phyloP scores from a whole-genome alignment of 2,113 vertebrate genomes.

The Naja naja region DNA sequence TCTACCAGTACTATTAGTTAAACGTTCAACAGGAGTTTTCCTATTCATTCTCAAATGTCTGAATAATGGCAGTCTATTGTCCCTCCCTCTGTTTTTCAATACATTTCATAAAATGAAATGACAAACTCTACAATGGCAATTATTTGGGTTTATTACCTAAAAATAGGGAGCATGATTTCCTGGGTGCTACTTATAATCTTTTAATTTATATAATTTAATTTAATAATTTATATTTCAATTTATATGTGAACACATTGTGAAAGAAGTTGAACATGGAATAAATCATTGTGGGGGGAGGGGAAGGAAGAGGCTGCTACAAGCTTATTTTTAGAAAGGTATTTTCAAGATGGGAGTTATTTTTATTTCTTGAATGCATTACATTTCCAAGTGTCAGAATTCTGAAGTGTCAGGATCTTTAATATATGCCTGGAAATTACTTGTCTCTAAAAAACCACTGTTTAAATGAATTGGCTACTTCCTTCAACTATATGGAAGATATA shows the following conservation, averaged over 20 bases:
- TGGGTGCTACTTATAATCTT: background rate
- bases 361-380: rapidly evolving
- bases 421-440: background rate
- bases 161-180: background rate
- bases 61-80: background rate
- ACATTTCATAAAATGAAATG: background rate
- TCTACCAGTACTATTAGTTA: background rate
- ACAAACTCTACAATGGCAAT: background rate
- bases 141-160: background rate
- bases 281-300: background rate
- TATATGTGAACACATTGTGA: background rate
- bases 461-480: slow-evolving; percentile 2
- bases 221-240: background rate
- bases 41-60: background rate
- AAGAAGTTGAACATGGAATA: background rate
- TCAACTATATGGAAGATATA: rapidly evolving
- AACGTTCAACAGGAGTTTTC: background rate
- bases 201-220: background rate
- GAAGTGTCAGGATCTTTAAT: background rate
- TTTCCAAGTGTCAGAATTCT: rapidly evolving
- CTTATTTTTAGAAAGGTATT: background rate
- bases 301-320: background rate
- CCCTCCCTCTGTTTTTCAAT: background rate
- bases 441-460: background rate
- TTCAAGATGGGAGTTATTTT: background rate